Conservation (phyloP, 2,888 invertebrate species). For the Caenorhabditis panamensis region DNA sequence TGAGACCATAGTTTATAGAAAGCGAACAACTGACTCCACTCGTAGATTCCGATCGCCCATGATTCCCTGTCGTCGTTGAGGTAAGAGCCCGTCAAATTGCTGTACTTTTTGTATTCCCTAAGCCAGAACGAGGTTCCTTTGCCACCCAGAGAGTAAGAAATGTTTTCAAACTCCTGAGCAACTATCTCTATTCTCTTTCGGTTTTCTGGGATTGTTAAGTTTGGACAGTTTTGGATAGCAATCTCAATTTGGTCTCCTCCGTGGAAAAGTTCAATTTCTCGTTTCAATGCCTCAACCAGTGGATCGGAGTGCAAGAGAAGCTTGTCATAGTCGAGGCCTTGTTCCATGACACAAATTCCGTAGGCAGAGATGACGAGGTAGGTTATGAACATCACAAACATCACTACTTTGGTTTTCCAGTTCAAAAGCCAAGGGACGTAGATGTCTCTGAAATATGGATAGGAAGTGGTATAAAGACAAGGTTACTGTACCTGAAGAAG, state of each 20-base stretch:
- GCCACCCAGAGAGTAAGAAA: constrained; percentile 75
- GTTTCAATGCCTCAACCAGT: constrained; percentile 74
- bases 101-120: constrained; percentile 79
- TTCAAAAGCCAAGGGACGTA: constrained; percentile 80
- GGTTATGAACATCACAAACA: constrained; percentile 87
- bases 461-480: not conserved
- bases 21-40: constrained; percentile 80
- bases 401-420: constrained; percentile 82
- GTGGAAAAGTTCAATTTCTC: constrained; percentile 80
- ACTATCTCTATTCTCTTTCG: constrained; percentile 73
- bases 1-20: constrained; percentile 80
- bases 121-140: constrained; percentile 80
- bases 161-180: constrained; percentile 77
- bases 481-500: constrained; percentile 78
- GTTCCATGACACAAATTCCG: constrained; percentile 85
- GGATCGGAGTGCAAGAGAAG: constrained; percentile 77
- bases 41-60: constrained; percentile 80
- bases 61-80: constrained; percentile 76
- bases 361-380: constrained; percentile 88
- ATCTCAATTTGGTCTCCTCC: constrained; percentile 81
- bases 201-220: constrained; percentile 73
- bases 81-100: constrained; percentile 77
- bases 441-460: constrained; percentile 68
- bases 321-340: constrained; percentile 81
- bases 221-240: constrained; percentile 77